Conservation (phyloP, 1,140 invertebrate species). For the Hylaeus volcanicus region DNA sequence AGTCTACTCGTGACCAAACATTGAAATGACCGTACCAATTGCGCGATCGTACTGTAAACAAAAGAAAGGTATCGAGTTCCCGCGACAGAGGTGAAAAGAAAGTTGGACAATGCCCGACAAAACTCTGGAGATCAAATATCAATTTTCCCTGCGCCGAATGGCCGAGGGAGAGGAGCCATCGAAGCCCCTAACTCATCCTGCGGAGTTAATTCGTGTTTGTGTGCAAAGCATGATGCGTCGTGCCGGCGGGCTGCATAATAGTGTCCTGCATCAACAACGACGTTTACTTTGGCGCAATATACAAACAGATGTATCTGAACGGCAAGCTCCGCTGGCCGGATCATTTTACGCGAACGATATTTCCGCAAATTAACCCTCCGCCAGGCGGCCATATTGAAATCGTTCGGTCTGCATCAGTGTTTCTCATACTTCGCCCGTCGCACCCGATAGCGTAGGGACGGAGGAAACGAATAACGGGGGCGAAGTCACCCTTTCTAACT, state of each 20-base stretch:
- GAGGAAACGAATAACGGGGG: too few species aligned
- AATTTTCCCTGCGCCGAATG: slow-evolving; percentile 18
- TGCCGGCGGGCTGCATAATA: slow-evolving; percentile 24
- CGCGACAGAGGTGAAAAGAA: neutral
- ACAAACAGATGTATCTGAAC: slow-evolving; percentile 33
- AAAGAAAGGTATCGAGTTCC: neutral
- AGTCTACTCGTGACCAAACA: too few species aligned
- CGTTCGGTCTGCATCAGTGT: neutral
- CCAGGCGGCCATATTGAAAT: neutral
- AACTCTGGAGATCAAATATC: slow-evolving; percentile 16
- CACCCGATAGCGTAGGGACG: too few species aligned
- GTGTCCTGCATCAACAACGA: slow-evolving; percentile 35
- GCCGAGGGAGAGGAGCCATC: neutral
- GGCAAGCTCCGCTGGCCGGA: slow-evolving; percentile 12
- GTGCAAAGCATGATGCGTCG: neutral
- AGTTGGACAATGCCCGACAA: neutral
- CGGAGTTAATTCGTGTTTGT: slow-evolving; percentile 43
- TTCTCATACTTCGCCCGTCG: too few species aligned
- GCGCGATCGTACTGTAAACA: too few species aligned
- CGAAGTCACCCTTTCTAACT: too few species aligned
- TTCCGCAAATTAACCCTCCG: slow-evolving; percentile 16
- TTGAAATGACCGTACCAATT: neutral
- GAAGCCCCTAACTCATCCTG: slow-evolving; percentile 30
- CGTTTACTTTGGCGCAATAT: slow-evolving; percentile 38
- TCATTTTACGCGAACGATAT: slow-evolving; percentile 43